Percentiles rank a stretch among this genome's conserved stretches.
Evolutionary conservation across 2,113 vertebrate species (phyloP).

Genomic region (Orycteropus afer): DNA sequence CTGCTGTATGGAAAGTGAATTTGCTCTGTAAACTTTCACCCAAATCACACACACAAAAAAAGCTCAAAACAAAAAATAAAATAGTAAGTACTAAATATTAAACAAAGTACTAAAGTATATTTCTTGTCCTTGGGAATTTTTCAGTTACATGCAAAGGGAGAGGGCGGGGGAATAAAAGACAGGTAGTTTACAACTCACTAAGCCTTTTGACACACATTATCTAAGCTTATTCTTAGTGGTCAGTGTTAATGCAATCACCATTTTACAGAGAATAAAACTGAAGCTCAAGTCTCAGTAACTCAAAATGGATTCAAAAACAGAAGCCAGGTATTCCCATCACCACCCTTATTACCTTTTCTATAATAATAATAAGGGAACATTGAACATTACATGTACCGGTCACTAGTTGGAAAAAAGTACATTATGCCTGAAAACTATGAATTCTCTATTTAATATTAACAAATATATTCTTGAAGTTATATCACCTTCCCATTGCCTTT

Average conservation of each 20-base stretch:
- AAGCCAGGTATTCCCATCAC: not conserved
- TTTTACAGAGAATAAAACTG: not conserved
- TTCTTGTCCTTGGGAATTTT: constrained; percentile 42
- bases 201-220: not conserved
- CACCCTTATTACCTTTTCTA: not conserved
- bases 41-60: no score
- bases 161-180: not conserved
- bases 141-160: not conserved
- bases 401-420: not conserved
- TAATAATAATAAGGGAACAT: not conserved
- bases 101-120: not conserved
- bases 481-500: not conserved
- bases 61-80: no score
- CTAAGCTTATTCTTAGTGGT: not conserved
- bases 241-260: not conserved
- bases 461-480: not conserved
- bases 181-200: not conserved
- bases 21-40: no score
- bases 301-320: not conserved
- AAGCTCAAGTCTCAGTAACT: not conserved
- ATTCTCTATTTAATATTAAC: not conserved
- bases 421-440: not conserved
- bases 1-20: no score
- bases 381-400: not conserved
- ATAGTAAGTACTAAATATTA: not conserved